Percentiles rank a stretch among this genome's conserved stretches.
These are phyloP conservation scores for Hypena proboscidalis DNA, from an alignment of 2,888 invertebrate genomes.

Conservation along the genomic window DNA sequence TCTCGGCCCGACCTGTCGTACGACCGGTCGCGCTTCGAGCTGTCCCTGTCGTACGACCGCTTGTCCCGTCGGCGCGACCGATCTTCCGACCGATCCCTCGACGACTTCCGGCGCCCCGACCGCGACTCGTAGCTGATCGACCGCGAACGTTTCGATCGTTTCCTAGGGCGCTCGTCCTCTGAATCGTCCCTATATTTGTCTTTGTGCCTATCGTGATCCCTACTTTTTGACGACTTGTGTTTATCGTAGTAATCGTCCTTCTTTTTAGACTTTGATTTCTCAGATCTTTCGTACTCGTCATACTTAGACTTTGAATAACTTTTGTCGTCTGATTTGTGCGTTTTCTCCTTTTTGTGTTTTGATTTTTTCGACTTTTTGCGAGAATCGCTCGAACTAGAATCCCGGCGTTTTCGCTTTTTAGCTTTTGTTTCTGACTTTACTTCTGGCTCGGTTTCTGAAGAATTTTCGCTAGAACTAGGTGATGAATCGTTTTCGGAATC, in stretches of 20 bases:
- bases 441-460: constrained; percentile 60
- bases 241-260: constrained; percentile 66
- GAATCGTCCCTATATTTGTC: constrained; percentile 72
- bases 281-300: constrained; percentile 60
- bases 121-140: constrained; percentile 70
- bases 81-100: constrained; percentile 59
- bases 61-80: constrained; percentile 60
- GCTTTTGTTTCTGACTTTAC: constrained; percentile 52
- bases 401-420: constrained; percentile 71
- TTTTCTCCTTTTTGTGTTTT: constrained; percentile 61
- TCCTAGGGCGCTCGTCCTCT: constrained; percentile 67
- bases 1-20: constrained; percentile 65
- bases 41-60: constrained; percentile 46
- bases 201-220: constrained; percentile 60
- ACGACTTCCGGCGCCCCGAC: constrained; percentile 53
- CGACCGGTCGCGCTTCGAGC: constrained; percentile 24
- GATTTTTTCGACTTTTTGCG: constrained; percentile 62
- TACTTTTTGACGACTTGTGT: constrained; percentile 62
- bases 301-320: constrained; percentile 58
- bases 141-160: constrained; percentile 67
- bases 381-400: constrained; percentile 64
- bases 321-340: constrained; percentile 58
- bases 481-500: constrained; percentile 71
- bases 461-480: constrained; percentile 57
- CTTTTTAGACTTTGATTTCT: constrained; percentile 57